Percentiles rank a stretch among this genome's conserved stretches.
Conservation (phyloP, 2,113 vertebrate genomes). For the Abramis brama region DNA sequence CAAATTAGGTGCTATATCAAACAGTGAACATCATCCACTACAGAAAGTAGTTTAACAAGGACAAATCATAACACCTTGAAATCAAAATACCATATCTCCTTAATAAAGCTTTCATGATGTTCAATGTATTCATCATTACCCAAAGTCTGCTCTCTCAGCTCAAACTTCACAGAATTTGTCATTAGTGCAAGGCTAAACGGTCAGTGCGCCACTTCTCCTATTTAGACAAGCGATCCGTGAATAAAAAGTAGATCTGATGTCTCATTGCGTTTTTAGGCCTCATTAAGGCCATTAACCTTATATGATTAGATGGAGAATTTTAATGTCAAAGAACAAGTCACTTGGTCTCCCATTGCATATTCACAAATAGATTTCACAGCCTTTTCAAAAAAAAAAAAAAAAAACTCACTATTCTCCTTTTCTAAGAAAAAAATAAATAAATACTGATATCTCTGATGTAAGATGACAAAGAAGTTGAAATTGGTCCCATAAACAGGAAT, state of each 20-base stretch:
- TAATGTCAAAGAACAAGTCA: slow-evolving; percentile 44
- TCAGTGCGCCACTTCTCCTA: slow-evolving; percentile 40
- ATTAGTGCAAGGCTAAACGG: slow-evolving; percentile 38
- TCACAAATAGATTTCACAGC: neutral
- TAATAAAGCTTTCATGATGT: neutral
- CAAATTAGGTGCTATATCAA: neutral
- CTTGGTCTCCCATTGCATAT: neutral
- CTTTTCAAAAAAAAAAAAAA: neutral
- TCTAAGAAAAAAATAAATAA: neutral
- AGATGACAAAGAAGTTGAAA: neutral
- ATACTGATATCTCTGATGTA: neutral
- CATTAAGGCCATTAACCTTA: slow-evolving; percentile 54
- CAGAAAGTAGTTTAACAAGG: slow-evolving; percentile 8
- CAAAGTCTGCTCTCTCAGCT: slow-evolving; percentile 26
- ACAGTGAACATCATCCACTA: neutral
- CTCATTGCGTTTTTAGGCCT: slow-evolving; percentile 47
- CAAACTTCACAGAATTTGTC: slow-evolving; percentile 27
- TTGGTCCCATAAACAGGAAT: neutral
- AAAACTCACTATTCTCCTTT: neutral
- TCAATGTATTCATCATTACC: slow-evolving; percentile 9
- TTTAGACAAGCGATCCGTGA: slow-evolving; percentile 54
- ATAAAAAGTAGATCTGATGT: slow-evolving; percentile 49
- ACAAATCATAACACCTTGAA: slow-evolving; percentile 14
- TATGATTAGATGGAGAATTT: slow-evolving; percentile 42
- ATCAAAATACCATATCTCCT: neutral